phyloP scores from a whole-genome alignment of 1,140 invertebrate genomes.

The Tigriopus japonicus region DNA sequence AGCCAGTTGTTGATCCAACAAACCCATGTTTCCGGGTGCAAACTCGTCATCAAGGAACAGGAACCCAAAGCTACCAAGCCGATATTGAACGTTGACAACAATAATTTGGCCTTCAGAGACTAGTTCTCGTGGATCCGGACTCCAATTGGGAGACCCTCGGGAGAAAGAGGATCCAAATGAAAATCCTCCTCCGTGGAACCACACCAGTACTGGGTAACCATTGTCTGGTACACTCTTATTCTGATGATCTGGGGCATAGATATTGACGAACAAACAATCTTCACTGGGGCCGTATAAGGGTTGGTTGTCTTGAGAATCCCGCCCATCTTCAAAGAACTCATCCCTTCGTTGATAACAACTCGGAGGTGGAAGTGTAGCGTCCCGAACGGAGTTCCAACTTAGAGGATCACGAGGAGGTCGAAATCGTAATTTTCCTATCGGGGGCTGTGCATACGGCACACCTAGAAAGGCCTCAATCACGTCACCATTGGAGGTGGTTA shows the following conservation, averaged over 20 bases:
- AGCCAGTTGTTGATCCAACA: conserved; percentile 26
- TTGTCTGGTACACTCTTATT: not conserved
- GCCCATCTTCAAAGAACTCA: not conserved
- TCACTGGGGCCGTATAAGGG: not conserved
- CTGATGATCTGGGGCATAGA: not conserved
- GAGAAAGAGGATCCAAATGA: not conserved
- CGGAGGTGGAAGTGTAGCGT: not conserved
- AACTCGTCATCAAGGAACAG: conserved; percentile 23
- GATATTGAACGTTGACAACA: conserved; percentile 16
- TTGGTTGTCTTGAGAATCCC: not conserved
- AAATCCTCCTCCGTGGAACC: conserved; percentile 20
- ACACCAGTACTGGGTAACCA: conserved; percentile 20
- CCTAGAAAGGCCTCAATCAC: not conserved
- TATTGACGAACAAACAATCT: conserved; percentile 5
- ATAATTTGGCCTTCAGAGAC: conserved; percentile 5
- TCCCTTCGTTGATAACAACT: not conserved
- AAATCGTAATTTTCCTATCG: not conserved
- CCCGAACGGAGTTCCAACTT: not conserved
- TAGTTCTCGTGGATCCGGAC: not conserved
- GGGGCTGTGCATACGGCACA: not conserved
- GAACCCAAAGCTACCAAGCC: conserved; percentile 18
- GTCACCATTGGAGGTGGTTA: not conserved
- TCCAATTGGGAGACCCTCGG: not conserved
- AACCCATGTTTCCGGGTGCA: conserved; percentile 25
- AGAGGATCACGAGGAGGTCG: not conserved